A percentile compares a stretch with the other conserved stretches of the same genome.
These are phyloP conservation scores for Neoitamus cyanurus DNA, from an alignment of 2,888 invertebrate species.

Conservation along the genomic window DNA sequence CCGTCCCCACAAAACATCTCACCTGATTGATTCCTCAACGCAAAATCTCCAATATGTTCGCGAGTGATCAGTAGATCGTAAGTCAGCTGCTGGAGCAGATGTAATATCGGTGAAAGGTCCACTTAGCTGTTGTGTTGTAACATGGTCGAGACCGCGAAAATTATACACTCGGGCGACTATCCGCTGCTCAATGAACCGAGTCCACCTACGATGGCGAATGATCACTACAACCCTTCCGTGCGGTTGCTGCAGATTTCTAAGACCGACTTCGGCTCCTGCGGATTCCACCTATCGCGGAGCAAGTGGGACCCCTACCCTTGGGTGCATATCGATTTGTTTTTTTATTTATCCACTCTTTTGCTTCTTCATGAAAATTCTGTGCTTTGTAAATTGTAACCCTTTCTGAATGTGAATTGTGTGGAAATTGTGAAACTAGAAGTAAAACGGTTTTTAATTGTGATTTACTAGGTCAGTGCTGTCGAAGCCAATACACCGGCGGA, in stretches of 20 bases:
- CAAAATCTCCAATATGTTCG: neutral
- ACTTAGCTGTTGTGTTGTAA: neutral
- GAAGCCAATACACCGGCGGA: conserved; percentile 73
- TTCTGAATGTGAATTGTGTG: neutral
- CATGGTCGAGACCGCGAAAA: conserved; percentile 11
- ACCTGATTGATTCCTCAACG: conserved; percentile 17
- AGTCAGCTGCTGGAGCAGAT: neutral
- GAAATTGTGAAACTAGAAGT: neutral
- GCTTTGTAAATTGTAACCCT: no score
- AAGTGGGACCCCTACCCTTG: conserved; percentile 87
- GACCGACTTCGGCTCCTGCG: conserved; percentile 71
- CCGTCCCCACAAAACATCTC: neutral
- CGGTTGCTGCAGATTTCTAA: conserved; percentile 71
- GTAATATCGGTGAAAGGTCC: neutral
- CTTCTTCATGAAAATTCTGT: no score
- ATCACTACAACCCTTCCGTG: conserved; percentile 60
- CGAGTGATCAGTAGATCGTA: conserved; percentile 20
- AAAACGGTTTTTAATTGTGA: neutral
- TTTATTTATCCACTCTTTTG: no score
- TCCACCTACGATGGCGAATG: conserved; percentile 33
- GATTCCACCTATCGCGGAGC: conserved; percentile 79
- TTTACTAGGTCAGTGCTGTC: conserved; percentile 71
- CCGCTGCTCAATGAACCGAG: neutral
- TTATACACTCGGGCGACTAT: neutral
- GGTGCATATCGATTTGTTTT: conserved; percentile 66